These are phyloP conservation scores for Penaeus indicus DNA, from an alignment of 1,140 invertebrate species.

Conservation along the genomic window DNA sequence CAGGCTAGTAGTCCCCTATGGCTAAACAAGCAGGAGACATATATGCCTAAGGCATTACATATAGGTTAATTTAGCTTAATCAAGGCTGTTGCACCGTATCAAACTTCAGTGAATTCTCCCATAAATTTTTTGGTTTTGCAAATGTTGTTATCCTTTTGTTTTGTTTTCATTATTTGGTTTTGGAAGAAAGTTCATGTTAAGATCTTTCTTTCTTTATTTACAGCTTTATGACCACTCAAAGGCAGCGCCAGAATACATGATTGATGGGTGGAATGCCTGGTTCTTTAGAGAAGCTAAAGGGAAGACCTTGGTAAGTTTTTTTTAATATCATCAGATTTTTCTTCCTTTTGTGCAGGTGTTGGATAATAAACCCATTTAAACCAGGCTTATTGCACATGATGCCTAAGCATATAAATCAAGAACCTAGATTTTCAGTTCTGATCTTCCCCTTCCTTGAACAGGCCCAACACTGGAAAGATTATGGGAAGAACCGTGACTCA, in stretches of 20 bases:
- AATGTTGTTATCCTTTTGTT: background rate
- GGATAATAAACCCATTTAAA: no score
- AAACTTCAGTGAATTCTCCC: no score
- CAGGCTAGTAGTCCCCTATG: no score
- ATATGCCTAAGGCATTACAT: no score
- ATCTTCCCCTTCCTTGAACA: conserved; percentile 69
- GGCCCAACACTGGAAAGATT: conserved; percentile 72
- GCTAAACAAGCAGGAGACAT: no score
- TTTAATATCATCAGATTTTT: background rate
- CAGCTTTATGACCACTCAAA: conserved; percentile 65
- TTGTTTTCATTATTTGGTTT: background rate
- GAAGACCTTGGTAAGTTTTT: conserved; percentile 56
- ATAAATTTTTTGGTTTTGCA: no score
- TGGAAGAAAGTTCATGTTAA: background rate
- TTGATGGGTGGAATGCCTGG: conserved; percentile 74
- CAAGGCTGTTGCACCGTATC: no score
- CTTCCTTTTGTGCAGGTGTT: background rate
- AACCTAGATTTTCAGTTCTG: background rate
- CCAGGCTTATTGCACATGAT: no score
- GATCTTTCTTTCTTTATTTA: conserved; percentile 33
- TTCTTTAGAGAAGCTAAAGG: conserved; percentile 70
- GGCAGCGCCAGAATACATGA: conserved; percentile 66
- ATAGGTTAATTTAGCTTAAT: no score
- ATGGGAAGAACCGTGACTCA: conserved; percentile 72
- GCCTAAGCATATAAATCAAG: no score